A percentile compares a stretch with the other conserved stretches of the same genome.
Conservation (phyloP, 2,888 invertebrate species). For the Dendrolimus houi region DNA sequence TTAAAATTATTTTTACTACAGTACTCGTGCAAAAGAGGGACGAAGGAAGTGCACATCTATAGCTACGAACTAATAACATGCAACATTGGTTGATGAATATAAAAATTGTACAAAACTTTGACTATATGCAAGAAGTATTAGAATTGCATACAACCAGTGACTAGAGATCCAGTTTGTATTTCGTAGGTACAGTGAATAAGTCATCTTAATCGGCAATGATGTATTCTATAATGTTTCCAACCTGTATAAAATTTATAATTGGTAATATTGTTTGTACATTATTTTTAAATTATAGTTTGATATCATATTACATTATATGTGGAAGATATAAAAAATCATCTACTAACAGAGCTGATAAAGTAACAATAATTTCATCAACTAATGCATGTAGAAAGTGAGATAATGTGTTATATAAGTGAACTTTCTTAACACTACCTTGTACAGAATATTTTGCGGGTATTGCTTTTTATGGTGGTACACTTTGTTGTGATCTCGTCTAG, state of each 20-base stretch:
- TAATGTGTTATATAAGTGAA: conserved; percentile 9
- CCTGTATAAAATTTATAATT: too few species aligned
- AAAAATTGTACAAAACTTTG: background rate
- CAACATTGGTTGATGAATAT: background rate
- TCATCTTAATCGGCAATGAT: too few species aligned
- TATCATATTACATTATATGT: too few species aligned
- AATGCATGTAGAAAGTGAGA: conserved; percentile 2
- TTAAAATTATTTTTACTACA: background rate
- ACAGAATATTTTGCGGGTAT: conserved; percentile 70
- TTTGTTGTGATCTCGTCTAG: conserved; percentile 61
- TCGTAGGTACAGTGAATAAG: too few species aligned
- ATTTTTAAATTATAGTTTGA: too few species aligned
- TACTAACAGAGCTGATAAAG: too few species aligned
- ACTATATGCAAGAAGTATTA: too few species aligned
- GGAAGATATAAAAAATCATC: too few species aligned
- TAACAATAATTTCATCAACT: background rate
- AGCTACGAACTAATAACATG: background rate
- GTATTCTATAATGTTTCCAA: too few species aligned
- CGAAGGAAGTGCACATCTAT: conserved; percentile 10
- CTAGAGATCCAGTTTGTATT: too few species aligned
- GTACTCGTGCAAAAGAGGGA: conserved; percentile 7
- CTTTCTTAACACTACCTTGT: conserved; percentile 51
- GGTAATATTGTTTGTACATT: too few species aligned
- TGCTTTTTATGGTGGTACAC: conserved; percentile 71
- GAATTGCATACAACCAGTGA: too few species aligned